Evolutionary conservation across 2,113 vertebrate genomes (phyloP).

Genomic region (Bubo blakistoni): DNA sequence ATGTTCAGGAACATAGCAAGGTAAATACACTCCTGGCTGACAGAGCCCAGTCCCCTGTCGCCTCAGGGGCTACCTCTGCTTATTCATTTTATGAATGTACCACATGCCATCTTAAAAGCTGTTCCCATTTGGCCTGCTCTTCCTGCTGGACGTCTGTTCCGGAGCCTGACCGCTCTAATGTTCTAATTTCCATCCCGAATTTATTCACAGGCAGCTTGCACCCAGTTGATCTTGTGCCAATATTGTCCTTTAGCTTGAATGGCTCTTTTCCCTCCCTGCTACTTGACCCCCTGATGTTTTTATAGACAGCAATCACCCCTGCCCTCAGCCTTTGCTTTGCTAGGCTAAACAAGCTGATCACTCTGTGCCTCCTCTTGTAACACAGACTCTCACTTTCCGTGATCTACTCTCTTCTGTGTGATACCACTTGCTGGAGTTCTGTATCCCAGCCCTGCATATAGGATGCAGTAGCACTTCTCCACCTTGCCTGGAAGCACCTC

Average conservation of each 20-base stretch:
- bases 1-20: not conserved
- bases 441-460: not conserved
- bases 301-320: not conserved
- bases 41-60: not conserved
- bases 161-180: not conserved
- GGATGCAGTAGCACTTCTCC: not conserved
- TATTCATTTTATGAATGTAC: not conserved
- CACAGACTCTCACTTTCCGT: not conserved
- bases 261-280: not conserved
- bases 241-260: not conserved
- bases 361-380: not conserved
- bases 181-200: slow-evolving; percentile 13
- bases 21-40: not conserved
- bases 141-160: not conserved
- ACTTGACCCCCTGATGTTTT: not conserved
- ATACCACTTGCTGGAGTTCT: not conserved
- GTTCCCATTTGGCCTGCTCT: not conserved
- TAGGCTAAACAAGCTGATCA: not conserved
- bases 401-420: not conserved
- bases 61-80: not conserved
- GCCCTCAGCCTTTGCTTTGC: not conserved
- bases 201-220: not conserved
- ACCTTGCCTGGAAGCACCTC: not conserved
- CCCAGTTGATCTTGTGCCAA: not conserved
- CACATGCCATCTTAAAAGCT: not conserved